A percentile compares a stretch with the other conserved stretches of the same genome.
Evolutionary conservation across 2,113 vertebrate genomes (phyloP).

Genomic region (Leuciscus idus): DNA sequence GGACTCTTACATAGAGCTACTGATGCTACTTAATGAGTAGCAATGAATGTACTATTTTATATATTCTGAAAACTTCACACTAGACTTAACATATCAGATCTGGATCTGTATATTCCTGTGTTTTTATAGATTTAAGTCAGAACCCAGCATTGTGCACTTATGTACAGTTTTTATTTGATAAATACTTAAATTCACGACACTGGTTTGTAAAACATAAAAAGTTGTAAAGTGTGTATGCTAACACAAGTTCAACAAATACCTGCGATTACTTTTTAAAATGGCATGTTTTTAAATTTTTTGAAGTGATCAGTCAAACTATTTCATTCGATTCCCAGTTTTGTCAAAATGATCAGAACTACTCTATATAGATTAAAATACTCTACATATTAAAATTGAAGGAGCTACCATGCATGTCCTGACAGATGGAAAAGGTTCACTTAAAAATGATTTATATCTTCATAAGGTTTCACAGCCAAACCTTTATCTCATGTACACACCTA

Average conservation of each 20-base stretch:
- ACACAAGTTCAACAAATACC: background rate
- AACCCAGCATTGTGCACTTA: background rate
- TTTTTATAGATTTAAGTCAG: background rate
- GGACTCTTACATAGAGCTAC: background rate
- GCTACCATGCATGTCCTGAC: background rate
- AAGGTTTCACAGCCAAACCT: background rate
- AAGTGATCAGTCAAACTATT: background rate
- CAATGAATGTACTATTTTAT: background rate
- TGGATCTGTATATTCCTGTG: background rate
- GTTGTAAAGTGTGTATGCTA: background rate
- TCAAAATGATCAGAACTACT: background rate
- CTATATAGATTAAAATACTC: background rate
- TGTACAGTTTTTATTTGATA: no score
- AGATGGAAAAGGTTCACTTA: background rate
- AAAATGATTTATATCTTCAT: background rate
- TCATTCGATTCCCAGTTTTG: background rate
- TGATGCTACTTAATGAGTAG: background rate
- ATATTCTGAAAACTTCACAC: background rate
- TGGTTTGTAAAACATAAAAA: background rate
- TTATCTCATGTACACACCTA: background rate
- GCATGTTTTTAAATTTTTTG: no score
- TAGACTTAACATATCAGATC: background rate
- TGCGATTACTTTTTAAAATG: no score
- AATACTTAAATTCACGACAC: background rate
- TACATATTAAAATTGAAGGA: no score